Evolutionary conservation across 2,888 invertebrate genomes (phyloP).

Genomic region (Boloria euphrosyne): DNA sequence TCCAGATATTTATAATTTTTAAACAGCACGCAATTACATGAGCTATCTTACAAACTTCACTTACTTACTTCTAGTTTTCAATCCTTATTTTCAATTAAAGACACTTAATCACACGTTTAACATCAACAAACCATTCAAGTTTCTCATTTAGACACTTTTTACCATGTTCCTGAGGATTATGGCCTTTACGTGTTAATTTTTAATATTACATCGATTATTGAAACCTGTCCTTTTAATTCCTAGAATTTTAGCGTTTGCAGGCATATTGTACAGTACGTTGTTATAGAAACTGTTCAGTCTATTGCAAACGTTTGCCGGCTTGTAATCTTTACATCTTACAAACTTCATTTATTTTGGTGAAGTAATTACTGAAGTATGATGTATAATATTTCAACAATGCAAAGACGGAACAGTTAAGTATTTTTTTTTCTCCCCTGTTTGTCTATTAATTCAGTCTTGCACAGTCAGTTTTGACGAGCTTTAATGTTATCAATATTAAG

Average conservation of each 20-base stretch:
- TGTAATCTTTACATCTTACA: no score
- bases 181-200: constrained; percentile 38
- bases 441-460: no score
- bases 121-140: constrained; percentile 21
- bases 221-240: constrained; percentile 29
- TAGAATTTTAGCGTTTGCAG: neutral
- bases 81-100: constrained; percentile 40
- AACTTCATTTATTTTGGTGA: no score
- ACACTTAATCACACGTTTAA: constrained; percentile 30
- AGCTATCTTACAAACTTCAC: constrained; percentile 27
- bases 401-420: no score
- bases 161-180: constrained; percentile 24
- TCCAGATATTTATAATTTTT: neutral
- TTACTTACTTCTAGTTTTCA: constrained; percentile 35
- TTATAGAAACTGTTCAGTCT: no score
- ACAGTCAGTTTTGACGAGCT: no score
- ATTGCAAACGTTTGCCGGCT: no score
- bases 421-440: no score
- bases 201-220: constrained; percentile 19
- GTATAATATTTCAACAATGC: no score
- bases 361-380: no score
- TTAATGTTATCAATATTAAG: no score
- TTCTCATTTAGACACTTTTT: constrained; percentile 18
- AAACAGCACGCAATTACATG: constrained; percentile 4
- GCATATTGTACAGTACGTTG: no score